Percentiles rank a stretch among this genome's conserved stretches.
Evolutionary conservation across 1,140 invertebrate species (phyloP).

Genomic region (Arctopsyche grandis): DNA sequence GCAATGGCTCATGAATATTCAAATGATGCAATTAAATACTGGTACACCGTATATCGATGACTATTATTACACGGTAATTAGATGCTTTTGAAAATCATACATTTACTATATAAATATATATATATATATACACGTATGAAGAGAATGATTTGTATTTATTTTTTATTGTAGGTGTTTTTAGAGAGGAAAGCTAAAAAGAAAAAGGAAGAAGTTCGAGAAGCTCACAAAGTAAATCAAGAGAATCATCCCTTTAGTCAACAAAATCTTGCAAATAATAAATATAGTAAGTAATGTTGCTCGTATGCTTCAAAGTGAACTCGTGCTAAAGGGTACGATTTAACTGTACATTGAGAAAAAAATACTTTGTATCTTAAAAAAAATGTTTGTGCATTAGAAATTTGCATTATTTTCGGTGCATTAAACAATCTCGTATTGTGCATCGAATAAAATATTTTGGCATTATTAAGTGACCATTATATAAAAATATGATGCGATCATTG

Average conservation of each 20-base stretch:
- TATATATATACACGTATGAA: background rate
- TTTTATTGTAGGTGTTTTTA: slow-evolving; percentile 66
- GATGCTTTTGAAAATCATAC: background rate
- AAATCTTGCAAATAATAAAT: slow-evolving; percentile 58
- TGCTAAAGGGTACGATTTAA: too few species aligned
- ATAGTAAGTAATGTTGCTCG: slow-evolving; percentile 58
- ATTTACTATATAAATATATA: slow-evolving; percentile 6
- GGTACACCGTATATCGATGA: slow-evolving; percentile 88
- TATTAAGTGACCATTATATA: too few species aligned
- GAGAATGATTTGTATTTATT: background rate
- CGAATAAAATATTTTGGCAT: too few species aligned
- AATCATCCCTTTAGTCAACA: slow-evolving; percentile 69
- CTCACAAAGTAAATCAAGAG: slow-evolving; percentile 71
- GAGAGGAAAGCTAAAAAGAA: slow-evolving; percentile 69
- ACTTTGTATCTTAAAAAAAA: too few species aligned
- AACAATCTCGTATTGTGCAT: too few species aligned
- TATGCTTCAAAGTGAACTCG: too few species aligned
- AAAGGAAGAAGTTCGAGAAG: slow-evolving; percentile 67
- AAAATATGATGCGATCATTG: too few species aligned
- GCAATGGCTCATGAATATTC: slow-evolving; percentile 93
- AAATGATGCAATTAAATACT: slow-evolving; percentile 87
- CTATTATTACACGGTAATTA: slow-evolving; percentile 81
- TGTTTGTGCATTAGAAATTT: too few species aligned
- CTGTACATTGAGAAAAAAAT: too few species aligned
- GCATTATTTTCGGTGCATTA: too few species aligned